A percentile compares a stretch with the other conserved stretches of the same genome.
Conservation (phyloP, 1,140 invertebrate genomes). For the Leptinotarsa lineolata region DNA sequence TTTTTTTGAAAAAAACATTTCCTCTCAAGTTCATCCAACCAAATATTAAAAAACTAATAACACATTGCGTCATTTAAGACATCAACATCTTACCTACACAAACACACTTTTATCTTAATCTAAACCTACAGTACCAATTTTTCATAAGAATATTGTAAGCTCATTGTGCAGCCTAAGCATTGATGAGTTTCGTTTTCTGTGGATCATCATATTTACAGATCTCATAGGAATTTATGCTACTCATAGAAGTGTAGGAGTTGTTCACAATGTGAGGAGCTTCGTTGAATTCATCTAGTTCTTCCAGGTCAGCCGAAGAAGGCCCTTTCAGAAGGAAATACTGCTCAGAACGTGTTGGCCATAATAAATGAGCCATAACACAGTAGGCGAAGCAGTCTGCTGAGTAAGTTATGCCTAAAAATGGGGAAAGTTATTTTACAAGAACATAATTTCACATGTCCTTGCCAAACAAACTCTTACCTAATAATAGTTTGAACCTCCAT, state of each 20-base stretch:
- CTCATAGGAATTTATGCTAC: constrained; percentile 48
- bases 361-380: constrained; percentile 88
- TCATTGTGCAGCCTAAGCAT: constrained; percentile 34
- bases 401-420: constrained; percentile 82
- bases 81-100: background rate
- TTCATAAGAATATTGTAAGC: constrained; percentile 18
- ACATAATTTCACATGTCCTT: constrained; percentile 32
- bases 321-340: constrained; percentile 85
- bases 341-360: constrained; percentile 90
- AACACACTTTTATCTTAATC: background rate
- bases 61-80: background rate
- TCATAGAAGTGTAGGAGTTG: constrained; percentile 58
- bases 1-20: too few species aligned
- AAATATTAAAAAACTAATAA: too few species aligned
- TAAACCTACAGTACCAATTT: constrained; percentile 20
- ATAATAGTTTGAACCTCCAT: constrained; percentile 92
- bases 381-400: constrained; percentile 93
- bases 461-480: constrained; percentile 67
- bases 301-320: constrained; percentile 66
- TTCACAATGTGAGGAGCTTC: constrained; percentile 87
- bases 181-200: constrained; percentile 46
- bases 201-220: constrained; percentile 51
- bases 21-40: too few species aligned
- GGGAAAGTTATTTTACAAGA: too few species aligned
- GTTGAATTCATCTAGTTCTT: constrained; percentile 89